A percentile compares a stretch with the other conserved stretches of the same genome.
These are phyloP conservation scores for Acrossocheilus wenchowensis DNA, from an alignment of 2,797 vertebrate species.

Conservation along the genomic window DNA sequence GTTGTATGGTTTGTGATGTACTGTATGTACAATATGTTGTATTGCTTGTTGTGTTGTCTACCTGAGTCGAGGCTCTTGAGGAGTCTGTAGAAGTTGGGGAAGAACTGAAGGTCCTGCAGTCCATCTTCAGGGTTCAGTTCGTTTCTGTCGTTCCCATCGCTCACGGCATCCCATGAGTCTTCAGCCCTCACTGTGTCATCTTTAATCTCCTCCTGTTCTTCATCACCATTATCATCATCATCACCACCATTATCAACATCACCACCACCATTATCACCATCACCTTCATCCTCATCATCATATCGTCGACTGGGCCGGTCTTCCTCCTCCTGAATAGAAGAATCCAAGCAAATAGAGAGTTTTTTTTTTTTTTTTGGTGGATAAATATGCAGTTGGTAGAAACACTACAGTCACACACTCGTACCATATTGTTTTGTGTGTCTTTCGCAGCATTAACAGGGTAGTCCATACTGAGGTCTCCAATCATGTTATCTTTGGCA, in stretches of 20 bases:
- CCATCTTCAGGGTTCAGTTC: slow-evolving; percentile 85
- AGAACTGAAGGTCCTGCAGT: slow-evolving; percentile 96
- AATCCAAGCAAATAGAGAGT: neutral
- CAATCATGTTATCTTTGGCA: slow-evolving; percentile 87
- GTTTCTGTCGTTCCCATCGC: slow-evolving; percentile 84
- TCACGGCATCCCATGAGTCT: slow-evolving; percentile 78
- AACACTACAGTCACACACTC: slow-evolving; percentile 11
- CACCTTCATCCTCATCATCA: slow-evolving; percentile 72
- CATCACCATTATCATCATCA: slow-evolving; percentile 41
- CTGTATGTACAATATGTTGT: neutral
- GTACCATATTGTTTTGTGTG: slow-evolving; percentile 78
- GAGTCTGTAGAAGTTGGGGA: slow-evolving; percentile 95
- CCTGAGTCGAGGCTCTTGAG: slow-evolving; percentile 94
- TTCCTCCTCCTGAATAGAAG: slow-evolving; percentile 68
- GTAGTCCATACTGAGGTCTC: slow-evolving; percentile 77
- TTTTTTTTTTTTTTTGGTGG: neutral
- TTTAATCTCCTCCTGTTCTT: slow-evolving; percentile 62
- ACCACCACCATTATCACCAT: slow-evolving; percentile 58
- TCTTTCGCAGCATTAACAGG: slow-evolving; percentile 73
- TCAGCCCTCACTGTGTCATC: slow-evolving; percentile 65
- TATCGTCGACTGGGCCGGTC: slow-evolving; percentile 75
- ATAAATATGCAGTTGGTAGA: neutral
- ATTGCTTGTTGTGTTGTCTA: slow-evolving; percentile 59
- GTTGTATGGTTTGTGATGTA: neutral
- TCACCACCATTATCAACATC: slow-evolving; percentile 59